Evolutionary conservation across 2,888 invertebrate genomes (phyloP).

Genomic region (Colletes collaris): DNA sequence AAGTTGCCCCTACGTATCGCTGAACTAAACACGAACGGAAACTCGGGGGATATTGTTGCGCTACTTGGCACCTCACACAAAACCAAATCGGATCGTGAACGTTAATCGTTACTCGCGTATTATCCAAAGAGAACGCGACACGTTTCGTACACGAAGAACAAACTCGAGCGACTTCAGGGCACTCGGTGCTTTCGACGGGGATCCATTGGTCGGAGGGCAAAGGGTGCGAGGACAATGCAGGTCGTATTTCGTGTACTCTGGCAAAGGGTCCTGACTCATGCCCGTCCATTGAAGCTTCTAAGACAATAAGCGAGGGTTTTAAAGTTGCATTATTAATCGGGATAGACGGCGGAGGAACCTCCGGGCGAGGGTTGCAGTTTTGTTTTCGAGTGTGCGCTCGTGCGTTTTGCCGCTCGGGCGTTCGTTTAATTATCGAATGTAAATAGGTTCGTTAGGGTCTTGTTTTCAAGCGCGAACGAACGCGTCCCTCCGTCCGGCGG

Average conservation of each 20-base stretch:
- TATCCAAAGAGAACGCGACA: no score
- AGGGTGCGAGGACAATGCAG: slow-evolving; percentile 47
- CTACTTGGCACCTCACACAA: no score
- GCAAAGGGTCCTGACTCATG: slow-evolving; percentile 46
- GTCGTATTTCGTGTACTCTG: slow-evolving; percentile 27
- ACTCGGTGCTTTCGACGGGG: background rate
- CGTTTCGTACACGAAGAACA: no score
- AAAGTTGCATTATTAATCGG: slow-evolving; percentile 73
- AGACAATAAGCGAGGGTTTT: slow-evolving; percentile 66
- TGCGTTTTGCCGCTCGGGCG: slow-evolving; percentile 33
- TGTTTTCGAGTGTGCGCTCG: slow-evolving; percentile 35
- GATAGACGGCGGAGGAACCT: slow-evolving; percentile 40
- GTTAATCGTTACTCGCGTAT: no score
- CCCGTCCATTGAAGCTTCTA: slow-evolving; percentile 46
- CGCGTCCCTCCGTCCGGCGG: background rate
- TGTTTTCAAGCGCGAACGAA: slow-evolving; percentile 61
- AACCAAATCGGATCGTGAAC: no score
- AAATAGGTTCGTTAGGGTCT: slow-evolving; percentile 76
- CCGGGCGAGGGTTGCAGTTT: slow-evolving; percentile 34
- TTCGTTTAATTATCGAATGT: slow-evolving; percentile 76
- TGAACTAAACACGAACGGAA: no score
- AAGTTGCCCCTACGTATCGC: no score
- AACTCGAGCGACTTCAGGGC: background rate
- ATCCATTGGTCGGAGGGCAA: slow-evolving; percentile 1
- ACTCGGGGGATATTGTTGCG: no score